These are phyloP conservation scores for Parambassis ranga DNA, from an alignment of 2,797 vertebrate genomes.

Conservation along the genomic window DNA sequence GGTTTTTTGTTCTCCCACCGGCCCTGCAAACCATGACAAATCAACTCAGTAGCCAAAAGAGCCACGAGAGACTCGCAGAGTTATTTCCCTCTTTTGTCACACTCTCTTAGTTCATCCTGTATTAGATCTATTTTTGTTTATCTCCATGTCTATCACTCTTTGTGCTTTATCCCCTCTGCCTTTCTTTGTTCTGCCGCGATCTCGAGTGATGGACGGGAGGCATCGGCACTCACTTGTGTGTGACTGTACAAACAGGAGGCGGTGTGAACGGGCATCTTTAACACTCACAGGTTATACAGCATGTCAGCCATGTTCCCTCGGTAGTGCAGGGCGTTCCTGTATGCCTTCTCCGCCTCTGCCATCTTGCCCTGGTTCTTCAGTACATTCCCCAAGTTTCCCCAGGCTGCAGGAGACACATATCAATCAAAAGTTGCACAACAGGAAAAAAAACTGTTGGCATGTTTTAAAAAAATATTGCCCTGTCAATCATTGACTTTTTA, in stretches of 20 bases:
- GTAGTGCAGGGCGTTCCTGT: conserved; percentile 97
- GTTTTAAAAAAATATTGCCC: background rate
- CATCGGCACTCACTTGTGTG: conserved; percentile 10
- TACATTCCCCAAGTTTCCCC: conserved; percentile 96
- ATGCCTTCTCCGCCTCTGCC: conserved; percentile 93
- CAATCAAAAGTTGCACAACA: conserved; percentile 23
- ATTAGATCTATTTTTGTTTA: conserved; percentile 43
- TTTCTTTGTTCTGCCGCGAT: conserved; percentile 19
- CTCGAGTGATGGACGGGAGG: conserved; percentile 30
- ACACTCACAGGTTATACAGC: conserved; percentile 99
- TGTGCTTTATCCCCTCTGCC: background rate
- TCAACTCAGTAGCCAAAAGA: conserved; percentile 62
- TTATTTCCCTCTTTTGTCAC: conserved; percentile 21
- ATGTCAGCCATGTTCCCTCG: conserved; percentile 99
- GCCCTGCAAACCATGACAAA: conserved; percentile 50
- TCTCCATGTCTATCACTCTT: conserved; percentile 14
- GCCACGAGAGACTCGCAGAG: conserved; percentile 34
- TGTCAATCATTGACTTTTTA: too few species aligned
- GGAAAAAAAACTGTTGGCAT: background rate
- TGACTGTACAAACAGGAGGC: conserved; percentile 13
- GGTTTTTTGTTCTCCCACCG: conserved; percentile 25
- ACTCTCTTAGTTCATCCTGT: conserved; percentile 7
- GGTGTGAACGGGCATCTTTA: conserved; percentile 56
- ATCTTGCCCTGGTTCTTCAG: conserved; percentile 96
- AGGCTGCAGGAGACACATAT: conserved; percentile 77